A percentile compares a stretch with the other conserved stretches of the same genome.
Conservation (phyloP, 2,797 vertebrate genomes). For the Chaetophractus vellerosus region DNA sequence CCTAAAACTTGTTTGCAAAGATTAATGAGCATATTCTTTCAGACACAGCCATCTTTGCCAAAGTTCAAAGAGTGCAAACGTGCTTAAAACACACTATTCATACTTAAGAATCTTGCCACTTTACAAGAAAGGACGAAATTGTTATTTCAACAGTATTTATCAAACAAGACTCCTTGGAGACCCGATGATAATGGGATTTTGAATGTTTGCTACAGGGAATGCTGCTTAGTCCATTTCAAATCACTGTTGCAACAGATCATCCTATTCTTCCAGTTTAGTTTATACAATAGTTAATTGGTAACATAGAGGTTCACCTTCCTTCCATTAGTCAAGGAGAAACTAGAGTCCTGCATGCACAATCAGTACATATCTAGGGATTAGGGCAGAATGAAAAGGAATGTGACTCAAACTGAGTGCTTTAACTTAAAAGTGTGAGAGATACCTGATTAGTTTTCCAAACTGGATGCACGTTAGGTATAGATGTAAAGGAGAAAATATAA, state of each 20-base stretch:
- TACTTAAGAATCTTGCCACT: conserved; percentile 59
- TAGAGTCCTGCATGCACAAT: conserved; percentile 50
- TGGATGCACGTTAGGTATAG: neutral
- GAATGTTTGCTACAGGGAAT: conserved; percentile 63
- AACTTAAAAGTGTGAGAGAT: conserved; percentile 76
- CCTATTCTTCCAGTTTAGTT: conserved; percentile 74
- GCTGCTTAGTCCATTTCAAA: conserved; percentile 74
- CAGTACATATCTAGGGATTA: conserved; percentile 52
- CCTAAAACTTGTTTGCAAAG: conserved; percentile 77
- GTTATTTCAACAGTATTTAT: conserved; percentile 74
- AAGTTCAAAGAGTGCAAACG: conserved; percentile 57
- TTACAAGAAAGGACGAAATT: conserved; percentile 66
- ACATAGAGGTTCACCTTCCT: conserved; percentile 77
- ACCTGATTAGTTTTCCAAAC: conserved; percentile 64
- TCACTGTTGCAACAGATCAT: conserved; percentile 71
- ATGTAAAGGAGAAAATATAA: neutral
- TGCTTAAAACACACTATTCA: conserved; percentile 19
- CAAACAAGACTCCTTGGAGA: conserved; percentile 11
- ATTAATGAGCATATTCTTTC: conserved; percentile 81
- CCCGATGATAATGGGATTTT: conserved; percentile 73
- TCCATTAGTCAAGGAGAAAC: conserved; percentile 81
- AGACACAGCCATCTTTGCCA: conserved; percentile 1
- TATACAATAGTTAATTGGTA: conserved; percentile 74
- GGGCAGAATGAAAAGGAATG: conserved; percentile 41
- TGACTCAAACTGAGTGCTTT: conserved; percentile 47